Percentiles rank a stretch among this genome's conserved stretches.
These are phyloP conservation scores for Phyllostomus discolor DNA, from an alignment of 2,113 vertebrate genomes.

Conservation along the genomic window DNA sequence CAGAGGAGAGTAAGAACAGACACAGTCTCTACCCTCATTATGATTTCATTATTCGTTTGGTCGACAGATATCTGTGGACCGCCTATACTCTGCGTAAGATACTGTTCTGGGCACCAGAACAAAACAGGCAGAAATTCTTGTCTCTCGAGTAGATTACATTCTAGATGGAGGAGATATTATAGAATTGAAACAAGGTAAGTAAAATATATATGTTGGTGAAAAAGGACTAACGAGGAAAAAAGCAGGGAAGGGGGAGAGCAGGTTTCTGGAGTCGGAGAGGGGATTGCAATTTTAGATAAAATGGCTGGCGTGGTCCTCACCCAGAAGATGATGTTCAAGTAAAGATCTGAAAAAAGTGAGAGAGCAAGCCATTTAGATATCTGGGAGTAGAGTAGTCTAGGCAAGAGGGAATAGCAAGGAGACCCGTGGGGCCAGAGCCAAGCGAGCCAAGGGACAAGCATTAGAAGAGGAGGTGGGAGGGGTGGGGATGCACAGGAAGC, in stretches of 20 bases:
- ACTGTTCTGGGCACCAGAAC: neutral
- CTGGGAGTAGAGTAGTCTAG: neutral
- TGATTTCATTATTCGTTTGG: neutral
- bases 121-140: neutral
- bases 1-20: neutral
- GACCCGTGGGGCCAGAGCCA: neutral
- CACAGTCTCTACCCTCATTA: neutral
- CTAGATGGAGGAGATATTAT: neutral
- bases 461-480: neutral
- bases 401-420: neutral
- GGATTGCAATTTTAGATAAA: neutral
- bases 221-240: neutral
- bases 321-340: neutral
- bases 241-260: neutral
- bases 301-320: neutral
- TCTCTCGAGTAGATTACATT: neutral
- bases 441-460: neutral
- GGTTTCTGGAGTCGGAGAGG: neutral
- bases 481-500: neutral
- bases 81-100: neutral
- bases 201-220: neutral
- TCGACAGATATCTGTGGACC: neutral
- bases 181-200: neutral
- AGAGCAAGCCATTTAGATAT: neutral
- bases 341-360: neutral